Percentiles rank a stretch among this genome's conserved stretches.
Conservation (phyloP, 2,797 vertebrate genomes). For the Distichodus sexfasciatus region DNA sequence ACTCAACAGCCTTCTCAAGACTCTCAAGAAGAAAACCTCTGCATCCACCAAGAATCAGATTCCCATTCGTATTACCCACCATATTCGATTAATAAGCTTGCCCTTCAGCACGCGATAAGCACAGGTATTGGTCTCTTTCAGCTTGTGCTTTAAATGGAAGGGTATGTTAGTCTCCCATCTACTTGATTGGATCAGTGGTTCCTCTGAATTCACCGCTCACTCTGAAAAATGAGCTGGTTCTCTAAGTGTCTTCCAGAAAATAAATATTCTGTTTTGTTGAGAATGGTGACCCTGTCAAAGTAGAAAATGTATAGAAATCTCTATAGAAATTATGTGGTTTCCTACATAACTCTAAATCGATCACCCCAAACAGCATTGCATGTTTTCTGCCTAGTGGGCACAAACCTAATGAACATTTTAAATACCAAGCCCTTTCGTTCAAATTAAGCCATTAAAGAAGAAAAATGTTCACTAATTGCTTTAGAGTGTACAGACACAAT, state of each 20-base stretch:
- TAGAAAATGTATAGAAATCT: too few relatives aligned
- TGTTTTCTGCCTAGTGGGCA: neutral
- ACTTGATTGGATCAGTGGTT: neutral
- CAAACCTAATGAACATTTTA: conserved; percentile 6
- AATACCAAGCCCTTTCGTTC: neutral
- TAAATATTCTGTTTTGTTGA: neutral
- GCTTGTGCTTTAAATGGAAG: neutral
- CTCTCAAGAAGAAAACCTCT: conserved; percentile 52
- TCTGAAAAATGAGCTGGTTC: neutral
- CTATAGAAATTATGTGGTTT: too few relatives aligned
- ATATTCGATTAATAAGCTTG: conserved; percentile 64
- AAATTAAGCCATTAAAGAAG: neutral
- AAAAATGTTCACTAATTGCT: neutral
- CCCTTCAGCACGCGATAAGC: conserved; percentile 52
- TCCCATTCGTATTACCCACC: conserved; percentile 50
- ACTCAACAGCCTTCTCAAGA: conserved; percentile 24
- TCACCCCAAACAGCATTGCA: neutral
- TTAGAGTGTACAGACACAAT: neutral
- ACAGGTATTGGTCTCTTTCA: conserved; percentile 7
- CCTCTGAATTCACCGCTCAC: neutral
- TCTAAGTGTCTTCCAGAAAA: neutral
- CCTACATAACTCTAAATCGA: neutral
- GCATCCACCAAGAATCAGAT: conserved; percentile 73
- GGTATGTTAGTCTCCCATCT: neutral
- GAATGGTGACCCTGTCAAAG: neutral